phyloP scores from a whole-genome alignment of 2,797 vertebrate species.

The Eulemur albifrons region DNA sequence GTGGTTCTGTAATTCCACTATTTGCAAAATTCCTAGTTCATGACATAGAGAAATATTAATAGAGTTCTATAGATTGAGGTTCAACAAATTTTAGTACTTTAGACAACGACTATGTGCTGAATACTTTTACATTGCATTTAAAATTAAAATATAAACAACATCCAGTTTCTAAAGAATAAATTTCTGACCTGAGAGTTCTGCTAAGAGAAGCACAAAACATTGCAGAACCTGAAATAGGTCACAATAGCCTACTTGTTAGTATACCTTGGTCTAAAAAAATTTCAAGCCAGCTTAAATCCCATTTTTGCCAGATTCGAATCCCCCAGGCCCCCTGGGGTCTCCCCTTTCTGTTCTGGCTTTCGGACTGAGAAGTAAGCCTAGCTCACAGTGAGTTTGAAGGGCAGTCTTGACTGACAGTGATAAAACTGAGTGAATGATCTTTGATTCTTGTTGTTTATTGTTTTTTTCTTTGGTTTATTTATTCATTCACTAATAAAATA shows the following conservation, averaged over 20 bases:
- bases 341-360: neutral
- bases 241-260: neutral
- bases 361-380: neutral
- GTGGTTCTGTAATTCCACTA: slow-evolving; percentile 5
- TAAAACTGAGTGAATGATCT: neutral
- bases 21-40: slow-evolving; percentile 54
- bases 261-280: neutral
- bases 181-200: slow-evolving; percentile 30
- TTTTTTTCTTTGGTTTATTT: neutral
- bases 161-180: slow-evolving; percentile 33
- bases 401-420: neutral
- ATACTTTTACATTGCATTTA: slow-evolving; percentile 27
- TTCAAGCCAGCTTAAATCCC: neutral
- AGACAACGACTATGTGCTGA: neutral
- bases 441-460: neutral
- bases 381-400: neutral
- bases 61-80: slow-evolving; percentile 35
- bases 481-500: neutral
- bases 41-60: slow-evolving; percentile 22
- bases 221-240: neutral
- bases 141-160: slow-evolving; percentile 39
- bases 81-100: slow-evolving; percentile 33
- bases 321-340: neutral
- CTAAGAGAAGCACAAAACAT: neutral
- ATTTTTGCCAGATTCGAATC: neutral